These are phyloP conservation scores for Noctua pronuba DNA, from an alignment of 2,888 invertebrate species.

Conservation along the genomic window DNA sequence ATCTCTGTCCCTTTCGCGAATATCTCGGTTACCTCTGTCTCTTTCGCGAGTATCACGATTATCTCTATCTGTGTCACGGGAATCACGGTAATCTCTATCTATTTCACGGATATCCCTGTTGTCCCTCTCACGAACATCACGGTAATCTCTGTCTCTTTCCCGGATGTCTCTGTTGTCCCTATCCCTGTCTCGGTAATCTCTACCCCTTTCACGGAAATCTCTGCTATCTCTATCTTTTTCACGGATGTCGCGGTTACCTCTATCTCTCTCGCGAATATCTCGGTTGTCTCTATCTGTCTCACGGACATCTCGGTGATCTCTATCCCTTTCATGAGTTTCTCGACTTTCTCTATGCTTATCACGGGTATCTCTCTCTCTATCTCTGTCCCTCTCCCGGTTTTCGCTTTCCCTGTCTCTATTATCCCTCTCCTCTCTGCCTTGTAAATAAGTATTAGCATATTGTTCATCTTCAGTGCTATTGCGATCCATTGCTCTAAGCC, in stretches of 20 bases:
- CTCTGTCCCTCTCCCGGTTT: constrained; percentile 32
- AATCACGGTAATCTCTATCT: constrained; percentile 52
- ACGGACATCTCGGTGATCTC: constrained; percentile 33
- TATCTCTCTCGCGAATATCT: constrained; percentile 71
- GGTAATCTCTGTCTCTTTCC: constrained; percentile 73
- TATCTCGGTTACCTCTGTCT: constrained; percentile 59
- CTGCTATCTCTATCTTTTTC: constrained; percentile 40
- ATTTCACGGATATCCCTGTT: constrained; percentile 46
- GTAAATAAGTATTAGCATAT: constrained; percentile 82
- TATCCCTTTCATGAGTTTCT: constrained; percentile 48
- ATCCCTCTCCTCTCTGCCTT: constrained; percentile 76
- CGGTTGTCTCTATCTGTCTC: constrained; percentile 61
- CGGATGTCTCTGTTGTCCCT: constrained; percentile 63
- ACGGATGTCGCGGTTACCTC: constrained; percentile 58
- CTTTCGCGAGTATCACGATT: constrained; percentile 71
- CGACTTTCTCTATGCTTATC: constrained; percentile 42
- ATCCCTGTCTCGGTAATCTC: constrained; percentile 60
- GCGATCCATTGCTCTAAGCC: constrained; percentile 78
- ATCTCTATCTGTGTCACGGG: constrained; percentile 58
- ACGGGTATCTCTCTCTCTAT: constrained; percentile 54
- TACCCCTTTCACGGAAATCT: constrained; percentile 49
- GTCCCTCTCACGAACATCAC: constrained; percentile 55
- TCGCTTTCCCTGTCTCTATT: constrained; percentile 64
- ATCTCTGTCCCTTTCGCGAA: constrained; percentile 75
- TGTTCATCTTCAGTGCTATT: constrained; percentile 84